Evolutionary conservation across 2,797 vertebrate genomes (phyloP).

Genomic region (Rhynchonycteris naso): DNA sequence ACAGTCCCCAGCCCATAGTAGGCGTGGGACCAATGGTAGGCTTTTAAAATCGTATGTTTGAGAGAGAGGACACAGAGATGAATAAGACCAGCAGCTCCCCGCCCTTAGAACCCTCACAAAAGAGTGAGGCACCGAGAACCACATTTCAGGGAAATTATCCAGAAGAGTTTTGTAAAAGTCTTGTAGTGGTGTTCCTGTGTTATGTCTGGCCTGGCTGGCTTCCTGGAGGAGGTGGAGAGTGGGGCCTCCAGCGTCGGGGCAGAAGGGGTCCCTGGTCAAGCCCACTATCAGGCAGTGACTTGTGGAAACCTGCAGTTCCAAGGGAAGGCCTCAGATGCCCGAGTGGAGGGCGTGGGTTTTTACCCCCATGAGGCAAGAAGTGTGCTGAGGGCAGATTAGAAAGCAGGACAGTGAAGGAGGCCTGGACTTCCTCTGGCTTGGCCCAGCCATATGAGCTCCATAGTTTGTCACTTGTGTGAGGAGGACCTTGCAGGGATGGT

Average conservation of each 20-base stretch:
- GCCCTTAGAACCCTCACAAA: neutral
- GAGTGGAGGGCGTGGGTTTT: neutral
- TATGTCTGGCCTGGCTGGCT: neutral
- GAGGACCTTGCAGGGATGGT: neutral
- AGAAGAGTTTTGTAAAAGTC: neutral
- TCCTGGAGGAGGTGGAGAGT: neutral
- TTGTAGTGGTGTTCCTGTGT: accelerated
- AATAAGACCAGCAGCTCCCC: neutral
- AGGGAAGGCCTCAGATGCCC: accelerated
- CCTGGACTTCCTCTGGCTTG: no score
- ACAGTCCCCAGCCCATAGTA: neutral
- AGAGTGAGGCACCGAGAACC: neutral
- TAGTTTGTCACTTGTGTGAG: neutral
- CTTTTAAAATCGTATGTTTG: neutral
- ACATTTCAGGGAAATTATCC: neutral
- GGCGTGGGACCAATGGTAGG: neutral
- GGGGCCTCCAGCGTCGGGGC: neutral
- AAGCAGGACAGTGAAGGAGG: neutral
- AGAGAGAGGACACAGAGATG: neutral
- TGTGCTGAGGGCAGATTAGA: neutral
- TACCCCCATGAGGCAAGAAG: no score
- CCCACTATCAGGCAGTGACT: neutral
- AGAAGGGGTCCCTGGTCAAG: no score
- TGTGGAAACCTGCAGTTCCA: neutral
- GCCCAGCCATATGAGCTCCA: accelerated